Base-by-base conservation (phyloP, 1,140 invertebrate genomes). In the Caenorhabditis inopinata region DNA sequence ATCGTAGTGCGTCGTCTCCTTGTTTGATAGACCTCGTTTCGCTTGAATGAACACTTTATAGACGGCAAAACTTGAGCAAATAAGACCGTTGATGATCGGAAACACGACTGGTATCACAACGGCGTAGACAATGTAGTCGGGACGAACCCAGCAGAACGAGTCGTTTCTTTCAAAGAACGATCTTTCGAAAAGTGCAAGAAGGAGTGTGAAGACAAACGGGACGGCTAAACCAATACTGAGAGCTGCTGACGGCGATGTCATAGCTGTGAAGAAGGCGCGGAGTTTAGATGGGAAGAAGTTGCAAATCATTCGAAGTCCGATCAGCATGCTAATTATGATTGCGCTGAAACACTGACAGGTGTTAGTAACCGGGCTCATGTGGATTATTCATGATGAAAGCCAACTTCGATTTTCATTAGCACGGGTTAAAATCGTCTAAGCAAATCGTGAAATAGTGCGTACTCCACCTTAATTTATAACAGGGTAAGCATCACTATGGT, bases 161-260 rank as follows among this genome's bases (percentile, higher is more conserved):
- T 82, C 81, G 47, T 82, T 53, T 38, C 81, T 16, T 32, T 82
- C 47, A 47, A 82, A 82, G 38, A 82, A 82, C 21, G 45, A 16
- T 25, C 45, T 82, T 25, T 83, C 48, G 11, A 62, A 35, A 9
- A 82, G 11, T 1, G 77, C 45, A 5, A 82, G 42, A 2, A 62
- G 35, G 1, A 82, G 0, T 21, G 78, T 58, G 0, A 82, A 18
- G 16, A 48, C 25, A 45, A 79, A 82, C 45, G 81, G 74, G 27
- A 81, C 35, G 11, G 53, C 46, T 53, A 58, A 27, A 16, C 73
- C 73, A 9, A 75, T 75, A 18, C 35, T 45, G 11, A 75, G 11
- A 23, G 58, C 58, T 1, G 58, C 58, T 68, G 58, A 32, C 4
- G 58, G 58, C 12, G 58, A 68, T 11, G 58, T 68, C 58, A 68